Conservation (phyloP, 1,140 invertebrate genomes). For the Gryon sp. region DNA sequence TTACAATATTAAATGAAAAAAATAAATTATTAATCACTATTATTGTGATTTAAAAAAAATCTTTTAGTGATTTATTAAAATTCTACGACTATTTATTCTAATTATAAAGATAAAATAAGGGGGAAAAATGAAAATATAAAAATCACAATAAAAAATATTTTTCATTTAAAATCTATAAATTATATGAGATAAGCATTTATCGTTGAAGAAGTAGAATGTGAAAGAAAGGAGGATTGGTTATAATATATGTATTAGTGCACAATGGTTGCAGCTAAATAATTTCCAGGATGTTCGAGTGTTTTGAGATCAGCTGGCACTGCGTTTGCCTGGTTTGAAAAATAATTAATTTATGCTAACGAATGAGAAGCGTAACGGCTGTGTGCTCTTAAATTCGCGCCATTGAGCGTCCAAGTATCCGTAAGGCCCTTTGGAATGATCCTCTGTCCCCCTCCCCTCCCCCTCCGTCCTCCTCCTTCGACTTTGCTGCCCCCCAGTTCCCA, state of each 20-base stretch:
- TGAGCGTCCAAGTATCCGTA: conserved; percentile 79
- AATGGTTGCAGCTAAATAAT: conserved; percentile 30
- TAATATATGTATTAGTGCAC: neutral
- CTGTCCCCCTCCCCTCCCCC: conserved; percentile 26
- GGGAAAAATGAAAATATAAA: too few species aligned
- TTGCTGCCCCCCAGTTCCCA: too few species aligned
- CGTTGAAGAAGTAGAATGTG: neutral
- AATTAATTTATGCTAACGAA: conserved; percentile 80
- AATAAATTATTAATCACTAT: too few species aligned
- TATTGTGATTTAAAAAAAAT: too few species aligned
- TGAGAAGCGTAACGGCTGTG: conserved; percentile 78
- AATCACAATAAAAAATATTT: too few species aligned
- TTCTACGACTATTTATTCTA: too few species aligned
- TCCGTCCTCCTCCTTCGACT: too few species aligned
- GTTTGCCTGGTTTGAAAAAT: conserved; percentile 69
- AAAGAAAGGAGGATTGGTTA: neutral
- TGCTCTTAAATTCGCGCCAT: conserved; percentile 79
- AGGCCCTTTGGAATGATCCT: conserved; percentile 72
- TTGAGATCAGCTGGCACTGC: conserved; percentile 65
- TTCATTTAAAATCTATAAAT: too few species aligned
- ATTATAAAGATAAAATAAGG: too few species aligned
- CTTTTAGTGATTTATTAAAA: too few species aligned
- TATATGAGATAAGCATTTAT: too few species aligned
- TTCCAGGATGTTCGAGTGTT: conserved; percentile 44
- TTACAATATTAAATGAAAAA: too few species aligned